Base-by-base conservation (phyloP, 2,797 vertebrate species). In the Orestias chungarensis region DNA sequence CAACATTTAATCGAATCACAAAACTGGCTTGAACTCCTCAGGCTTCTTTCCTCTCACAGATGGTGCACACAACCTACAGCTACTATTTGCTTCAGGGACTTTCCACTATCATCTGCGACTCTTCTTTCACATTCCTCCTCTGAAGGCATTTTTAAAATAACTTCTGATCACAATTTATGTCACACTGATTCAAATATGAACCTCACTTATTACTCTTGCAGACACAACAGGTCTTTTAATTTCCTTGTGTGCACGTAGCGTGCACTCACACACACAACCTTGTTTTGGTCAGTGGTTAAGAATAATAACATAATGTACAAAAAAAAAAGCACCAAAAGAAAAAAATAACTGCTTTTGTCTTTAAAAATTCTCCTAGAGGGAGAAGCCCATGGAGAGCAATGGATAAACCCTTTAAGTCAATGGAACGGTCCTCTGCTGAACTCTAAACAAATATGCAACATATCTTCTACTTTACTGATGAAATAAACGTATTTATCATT, bases 1-100 rank as follows among this genome's bases (percentile, higher is more conserved):
- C 42, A 74, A 70, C 73, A 54, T 35, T 6, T 66, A 33, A 74
- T 46, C 77, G 47, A 76, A 74, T 74, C 38, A 81, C 74, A 80
- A 65, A 78, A 74, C 12, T 42, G 25, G 75, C 64, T 78, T 59
- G 79, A 78, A 49, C 47, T 80, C 90, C 87, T 76, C 46, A 8
- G 90, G 91, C 90, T 35, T 82, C 70, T 86, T 83, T 91, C 86
- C 86, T 75, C 68, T 83, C 83, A 79, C 91, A 92, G 89, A 93
- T 93, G 91, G 92, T 61, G 42, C 23, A n/a, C 11, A 81, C 64
- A 73, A 74, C 87, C 84, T 68, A 75, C 66, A 77, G 91, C 84
- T 71, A 71, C 85, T 64, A 78, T 71, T 68, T 65, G 85, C 91
- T 74, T 6, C 61, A 78, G 82, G 89, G 82, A 8, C 74, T 67